Base-by-base conservation (phyloP, 2,113 vertebrate genomes). In the Anhinga rufa region DNA sequence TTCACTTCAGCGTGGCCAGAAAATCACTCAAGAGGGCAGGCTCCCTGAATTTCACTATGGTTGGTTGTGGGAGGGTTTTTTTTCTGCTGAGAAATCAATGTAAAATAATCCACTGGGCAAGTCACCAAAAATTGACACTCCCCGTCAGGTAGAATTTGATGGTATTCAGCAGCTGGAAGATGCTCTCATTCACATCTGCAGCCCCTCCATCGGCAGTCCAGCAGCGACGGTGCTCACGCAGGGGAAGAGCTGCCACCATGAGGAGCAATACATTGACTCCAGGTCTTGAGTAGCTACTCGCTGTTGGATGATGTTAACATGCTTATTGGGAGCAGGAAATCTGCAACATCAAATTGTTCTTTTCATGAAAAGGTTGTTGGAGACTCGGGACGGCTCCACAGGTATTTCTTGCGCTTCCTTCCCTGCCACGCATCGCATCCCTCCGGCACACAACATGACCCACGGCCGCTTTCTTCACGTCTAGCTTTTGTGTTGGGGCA, bases 161-260 rank as follows among this genome's bases (percentile, higher is more conserved):
- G 38, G 15, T 9, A 52, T 17, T 36, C 46, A 44, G 52, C 51
- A 52, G 49, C 57, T 44, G 65, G 42, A 44, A 54, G 38, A 48
- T 40, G 68, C 42, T 28, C 24, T 36, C 3, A 3, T 18, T 49
- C 42, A 20, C 9, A 3, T 13, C 25, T n/a, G 68, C 77, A 48
- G 42, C 49, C n/a, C 10, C 58, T 48, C 42, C 52, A 14, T 8
- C 14, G 2, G 44, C 84, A n/a, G n/a, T 15, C 46, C 7, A 3
- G 36, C 54, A 31, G 54, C 2, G 25, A 51, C 0, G 4, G 25
- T 32, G 31, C 32, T 40, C 26, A 8, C 2, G 1, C 25, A 5
- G 36, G 31, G 22, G 21, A 44, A 36, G 64, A 44, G 36, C 64
- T 36, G 26, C 26, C 74, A 36, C 26, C 42, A 48, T 14, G n/a